phyloP scores from a whole-genome alignment of 2,113 vertebrate species.

The Strix aluco region DNA sequence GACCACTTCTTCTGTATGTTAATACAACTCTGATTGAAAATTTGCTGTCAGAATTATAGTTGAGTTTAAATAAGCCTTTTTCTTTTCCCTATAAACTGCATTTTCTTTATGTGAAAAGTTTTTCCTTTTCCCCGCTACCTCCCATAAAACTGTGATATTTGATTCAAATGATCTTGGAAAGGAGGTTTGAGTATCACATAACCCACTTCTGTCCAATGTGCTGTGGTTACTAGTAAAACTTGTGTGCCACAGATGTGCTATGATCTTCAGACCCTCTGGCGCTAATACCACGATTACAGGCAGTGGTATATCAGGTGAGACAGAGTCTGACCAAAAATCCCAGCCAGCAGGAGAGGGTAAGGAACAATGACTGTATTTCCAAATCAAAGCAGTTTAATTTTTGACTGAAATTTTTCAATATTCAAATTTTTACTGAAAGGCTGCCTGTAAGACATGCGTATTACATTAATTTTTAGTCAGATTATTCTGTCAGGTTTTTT shows the following conservation, averaged over 20 bases:
- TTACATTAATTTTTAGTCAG: neutral
- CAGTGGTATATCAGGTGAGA: neutral
- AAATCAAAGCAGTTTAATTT: neutral
- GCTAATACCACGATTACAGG: neutral
- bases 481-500: neutral
- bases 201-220: neutral
- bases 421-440: neutral
- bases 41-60: neutral
- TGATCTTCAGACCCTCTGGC: neutral
- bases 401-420: neutral
- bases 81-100: neutral
- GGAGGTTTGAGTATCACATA: neutral
- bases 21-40: neutral
- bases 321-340: neutral
- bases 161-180: neutral
- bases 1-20: neutral
- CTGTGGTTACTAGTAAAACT: neutral
- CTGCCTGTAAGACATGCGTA: neutral
- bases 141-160: neutral
- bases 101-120: neutral
- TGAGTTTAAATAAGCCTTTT: neutral
- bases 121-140: neutral
- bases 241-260: neutral
- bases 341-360: neutral
- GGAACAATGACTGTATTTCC: neutral